These are phyloP conservation scores for Galerucella calmariensis DNA, from an alignment of 2,888 invertebrate species.

Conservation along the genomic window DNA sequence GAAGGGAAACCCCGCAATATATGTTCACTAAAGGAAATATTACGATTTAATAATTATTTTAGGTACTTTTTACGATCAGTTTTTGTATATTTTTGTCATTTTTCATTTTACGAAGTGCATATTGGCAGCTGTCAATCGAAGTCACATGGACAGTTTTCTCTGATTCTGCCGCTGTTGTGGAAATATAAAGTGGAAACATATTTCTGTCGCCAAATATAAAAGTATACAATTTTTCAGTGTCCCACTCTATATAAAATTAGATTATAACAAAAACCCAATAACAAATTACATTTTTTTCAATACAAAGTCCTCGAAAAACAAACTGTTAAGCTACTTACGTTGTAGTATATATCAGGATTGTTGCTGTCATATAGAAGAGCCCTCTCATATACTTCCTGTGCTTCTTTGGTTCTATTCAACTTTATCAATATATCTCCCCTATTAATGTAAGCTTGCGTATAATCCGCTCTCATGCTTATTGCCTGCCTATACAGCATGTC, in stretches of 20 bases:
- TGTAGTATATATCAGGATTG: slow-evolving; percentile 95
- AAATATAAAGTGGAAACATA: too few relatives aligned
- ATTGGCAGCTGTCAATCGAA: too few relatives aligned
- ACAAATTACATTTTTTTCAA: too few relatives aligned
- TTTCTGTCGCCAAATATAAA: too few relatives aligned
- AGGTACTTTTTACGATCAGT: background rate
- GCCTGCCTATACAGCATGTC: slow-evolving; percentile 94
- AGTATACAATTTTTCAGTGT: too few relatives aligned
- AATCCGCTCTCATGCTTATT: slow-evolving; percentile 96
- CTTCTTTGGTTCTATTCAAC: slow-evolving; percentile 92
- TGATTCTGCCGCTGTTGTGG: too few relatives aligned
- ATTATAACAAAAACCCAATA: too few relatives aligned
- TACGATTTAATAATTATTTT: background rate
- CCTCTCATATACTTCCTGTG: slow-evolving; percentile 93
- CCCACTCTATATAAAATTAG: too few relatives aligned
- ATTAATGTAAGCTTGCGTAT: slow-evolving; percentile 96
- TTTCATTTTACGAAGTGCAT: too few relatives aligned
- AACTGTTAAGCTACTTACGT: slow-evolving; percentile 73
- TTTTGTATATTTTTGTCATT: too few relatives aligned
- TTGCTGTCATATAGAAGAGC: slow-evolving; percentile 93
- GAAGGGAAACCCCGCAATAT: background rate
- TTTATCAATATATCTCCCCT: slow-evolving; percentile 96
- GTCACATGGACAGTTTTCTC: too few relatives aligned
- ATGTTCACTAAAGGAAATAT: background rate
- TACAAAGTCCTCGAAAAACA: background rate